phyloP scores from a whole-genome alignment of 2,797 vertebrate genomes.

The Valencia hispanica region DNA sequence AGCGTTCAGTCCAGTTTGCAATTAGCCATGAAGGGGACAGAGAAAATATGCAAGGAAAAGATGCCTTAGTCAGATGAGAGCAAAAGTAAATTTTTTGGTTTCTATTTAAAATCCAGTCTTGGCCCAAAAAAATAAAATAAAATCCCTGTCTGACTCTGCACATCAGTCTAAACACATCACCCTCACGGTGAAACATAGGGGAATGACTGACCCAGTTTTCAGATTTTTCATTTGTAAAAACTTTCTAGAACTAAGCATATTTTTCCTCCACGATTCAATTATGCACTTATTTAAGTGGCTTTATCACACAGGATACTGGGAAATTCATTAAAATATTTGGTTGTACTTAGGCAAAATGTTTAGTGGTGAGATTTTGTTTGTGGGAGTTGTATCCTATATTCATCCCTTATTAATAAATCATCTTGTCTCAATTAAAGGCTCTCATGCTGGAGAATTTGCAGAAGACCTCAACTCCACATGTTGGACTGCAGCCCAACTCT shows the following conservation, averaged over 20 bases:
- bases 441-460: conserved; percentile 95
- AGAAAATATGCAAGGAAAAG: too few relatives aligned
- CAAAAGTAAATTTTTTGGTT: background rate
- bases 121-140: background rate
- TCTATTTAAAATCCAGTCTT: background rate
- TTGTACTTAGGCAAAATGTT: background rate
- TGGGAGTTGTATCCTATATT: background rate
- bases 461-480: conserved; percentile 88
- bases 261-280: background rate
- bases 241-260: background rate
- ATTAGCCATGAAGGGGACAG: too few relatives aligned
- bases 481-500: conserved; percentile 92
- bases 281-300: background rate
- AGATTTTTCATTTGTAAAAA: background rate
- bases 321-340: background rate
- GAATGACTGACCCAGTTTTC: background rate
- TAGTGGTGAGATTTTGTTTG: background rate
- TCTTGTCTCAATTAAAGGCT: conserved; percentile 77
- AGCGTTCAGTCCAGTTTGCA: background rate
- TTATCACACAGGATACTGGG: background rate
- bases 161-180: background rate
- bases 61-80: background rate
- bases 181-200: background rate
- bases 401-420: conserved; percentile 1
- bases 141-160: too few relatives aligned